Evolutionary conservation across 2,113 vertebrate species (phyloP).

Genomic region (Erinaceus europaeus): DNA sequence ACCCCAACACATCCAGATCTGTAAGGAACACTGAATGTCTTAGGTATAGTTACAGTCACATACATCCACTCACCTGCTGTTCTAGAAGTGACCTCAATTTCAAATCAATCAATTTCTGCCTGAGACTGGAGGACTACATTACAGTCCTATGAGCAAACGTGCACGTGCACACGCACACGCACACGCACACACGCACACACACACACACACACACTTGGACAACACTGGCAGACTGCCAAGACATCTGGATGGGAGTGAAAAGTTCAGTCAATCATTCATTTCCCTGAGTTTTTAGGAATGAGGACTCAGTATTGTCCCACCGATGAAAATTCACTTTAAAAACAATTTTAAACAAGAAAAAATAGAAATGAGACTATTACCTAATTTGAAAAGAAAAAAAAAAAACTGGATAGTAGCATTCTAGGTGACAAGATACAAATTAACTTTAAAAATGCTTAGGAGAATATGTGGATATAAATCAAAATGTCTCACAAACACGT

Average conservation of each 20-base stretch:
- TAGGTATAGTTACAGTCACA: background rate
- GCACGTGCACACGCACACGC: background rate
- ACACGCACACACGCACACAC: background rate
- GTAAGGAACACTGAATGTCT: background rate
- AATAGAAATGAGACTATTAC: background rate
- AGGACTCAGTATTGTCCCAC: background rate
- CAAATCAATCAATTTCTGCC: background rate
- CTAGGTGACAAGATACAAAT: background rate
- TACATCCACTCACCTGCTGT: no score
- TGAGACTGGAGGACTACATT: background rate
- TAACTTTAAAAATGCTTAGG: conserved; percentile 7
- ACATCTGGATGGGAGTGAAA: conserved; percentile 37
- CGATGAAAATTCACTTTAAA: background rate
- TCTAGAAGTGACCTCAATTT: background rate
- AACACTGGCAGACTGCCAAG: background rate
- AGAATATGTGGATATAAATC: background rate
- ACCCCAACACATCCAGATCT: background rate
- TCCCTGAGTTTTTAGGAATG: conserved; percentile 25
- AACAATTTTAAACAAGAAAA: background rate
- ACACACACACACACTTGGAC: background rate
- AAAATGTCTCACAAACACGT: background rate
- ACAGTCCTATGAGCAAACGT: background rate
- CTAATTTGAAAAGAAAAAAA: background rate
- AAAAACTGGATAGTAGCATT: background rate
- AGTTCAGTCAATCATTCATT: conserved; percentile 42